phyloP scores from a whole-genome alignment of 2,113 vertebrate genomes.

The Grammomys surdaster region DNA sequence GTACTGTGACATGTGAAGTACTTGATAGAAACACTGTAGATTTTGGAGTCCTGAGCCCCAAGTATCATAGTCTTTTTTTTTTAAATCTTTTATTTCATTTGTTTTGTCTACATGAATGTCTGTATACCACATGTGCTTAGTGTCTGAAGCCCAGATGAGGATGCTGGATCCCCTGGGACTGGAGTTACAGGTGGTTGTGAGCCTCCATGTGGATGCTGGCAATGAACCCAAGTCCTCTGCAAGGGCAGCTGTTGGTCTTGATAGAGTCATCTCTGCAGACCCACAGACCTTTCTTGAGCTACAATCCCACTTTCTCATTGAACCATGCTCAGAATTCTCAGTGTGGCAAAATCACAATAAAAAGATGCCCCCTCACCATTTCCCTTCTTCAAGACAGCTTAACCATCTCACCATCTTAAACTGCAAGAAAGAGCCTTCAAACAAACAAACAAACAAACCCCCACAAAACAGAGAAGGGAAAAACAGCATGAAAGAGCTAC shows the following conservation, averaged over 20 bases:
- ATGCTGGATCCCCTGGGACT: background rate
- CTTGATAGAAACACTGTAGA: background rate
- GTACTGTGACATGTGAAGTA: background rate
- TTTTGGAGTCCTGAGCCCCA: background rate
- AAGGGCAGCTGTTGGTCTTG: background rate
- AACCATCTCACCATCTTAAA: background rate
- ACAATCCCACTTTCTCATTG: background rate
- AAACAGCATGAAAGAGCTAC: background rate
- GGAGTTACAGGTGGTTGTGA: background rate
- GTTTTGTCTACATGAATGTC: background rate
- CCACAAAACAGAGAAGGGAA: background rate
- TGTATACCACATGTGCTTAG: background rate
- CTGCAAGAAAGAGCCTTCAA: background rate
- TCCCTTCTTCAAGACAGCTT: rapidly evolving
- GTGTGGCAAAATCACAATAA: background rate
- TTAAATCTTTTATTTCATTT: background rate
- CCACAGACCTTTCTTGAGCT: background rate
- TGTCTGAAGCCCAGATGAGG: background rate
- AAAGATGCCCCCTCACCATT: background rate
- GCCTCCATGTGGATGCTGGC: background rate
- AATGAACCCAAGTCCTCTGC: background rate
- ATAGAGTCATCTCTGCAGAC: background rate
- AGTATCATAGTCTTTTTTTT: rapidly evolving
- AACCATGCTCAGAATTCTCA: background rate
- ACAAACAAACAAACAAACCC: background rate